A percentile compares a stretch with the other conserved stretches of the same genome.
Conservation (phyloP, 92 coral and sea anemone genomes). For the Hydrozoanthus gracilis region DNA sequence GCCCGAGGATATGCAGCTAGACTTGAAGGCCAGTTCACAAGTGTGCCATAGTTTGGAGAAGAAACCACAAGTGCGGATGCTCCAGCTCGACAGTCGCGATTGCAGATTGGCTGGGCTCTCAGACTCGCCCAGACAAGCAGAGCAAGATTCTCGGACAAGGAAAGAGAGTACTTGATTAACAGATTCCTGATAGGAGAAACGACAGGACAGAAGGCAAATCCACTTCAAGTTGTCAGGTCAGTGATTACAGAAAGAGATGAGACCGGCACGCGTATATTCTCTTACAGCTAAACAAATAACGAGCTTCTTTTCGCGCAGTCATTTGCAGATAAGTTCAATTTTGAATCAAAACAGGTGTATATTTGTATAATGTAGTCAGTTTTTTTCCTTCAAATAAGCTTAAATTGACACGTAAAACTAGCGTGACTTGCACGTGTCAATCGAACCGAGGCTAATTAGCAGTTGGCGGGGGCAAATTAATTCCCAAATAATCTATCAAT, state of each 20-base stretch:
- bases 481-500: too few relatives aligned
- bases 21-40: constrained; percentile 51
- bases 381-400: too few relatives aligned
- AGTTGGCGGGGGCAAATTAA: too few relatives aligned
- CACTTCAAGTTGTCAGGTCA: constrained; percentile 53
- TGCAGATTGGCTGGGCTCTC: constrained; percentile 60
- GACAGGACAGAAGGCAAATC: constrained; percentile 64
- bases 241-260: constrained; percentile 57
- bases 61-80: constrained; percentile 31
- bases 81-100: constrained; percentile 28
- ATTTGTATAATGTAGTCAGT: too few relatives aligned
- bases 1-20: constrained; percentile 52
- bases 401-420: too few relatives aligned
- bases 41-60: constrained; percentile 39
- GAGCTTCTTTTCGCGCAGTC: constrained; percentile 69
- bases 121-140: constrained; percentile 45
- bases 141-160: constrained; percentile 48
- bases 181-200: constrained; percentile 53
- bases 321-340: too few relatives aligned
- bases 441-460: too few relatives aligned
- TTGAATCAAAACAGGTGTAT: too few relatives aligned
- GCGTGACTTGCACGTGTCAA: too few relatives aligned
- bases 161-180: constrained; percentile 38
- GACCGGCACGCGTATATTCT: constrained; percentile 51
- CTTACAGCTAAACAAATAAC: constrained; percentile 59